Conservation (phyloP, 1,140 invertebrate species). For the Diorhabda sublineata region DNA sequence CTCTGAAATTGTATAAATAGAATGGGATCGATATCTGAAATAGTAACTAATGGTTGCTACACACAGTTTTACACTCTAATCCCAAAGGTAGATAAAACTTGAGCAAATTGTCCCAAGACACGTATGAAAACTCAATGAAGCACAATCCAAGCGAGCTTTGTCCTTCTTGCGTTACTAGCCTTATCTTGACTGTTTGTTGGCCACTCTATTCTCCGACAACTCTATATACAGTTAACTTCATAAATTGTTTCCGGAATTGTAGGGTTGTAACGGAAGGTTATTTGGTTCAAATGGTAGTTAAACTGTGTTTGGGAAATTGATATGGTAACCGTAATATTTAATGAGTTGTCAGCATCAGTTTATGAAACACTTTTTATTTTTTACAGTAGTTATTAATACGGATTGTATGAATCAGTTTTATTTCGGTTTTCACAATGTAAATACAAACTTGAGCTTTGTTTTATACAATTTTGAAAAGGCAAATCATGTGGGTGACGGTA, state of each 20-base stretch:
- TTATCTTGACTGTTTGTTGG: conserved; percentile 2
- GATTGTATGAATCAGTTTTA: too few species aligned
- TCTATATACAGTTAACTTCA: not conserved
- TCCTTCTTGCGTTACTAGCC: not conserved
- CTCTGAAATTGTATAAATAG: too few species aligned
- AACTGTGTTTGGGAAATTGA: not conserved
- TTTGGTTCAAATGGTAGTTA: not conserved
- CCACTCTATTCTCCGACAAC: not conserved
- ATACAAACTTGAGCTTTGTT: too few species aligned
- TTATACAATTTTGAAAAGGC: too few species aligned
- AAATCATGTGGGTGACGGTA: too few species aligned
- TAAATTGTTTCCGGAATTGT: not conserved
- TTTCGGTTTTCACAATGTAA: too few species aligned
- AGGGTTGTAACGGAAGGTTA: not conserved
- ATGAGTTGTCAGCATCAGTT: too few species aligned
- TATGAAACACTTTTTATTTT: too few species aligned
- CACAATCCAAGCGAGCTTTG: not conserved
- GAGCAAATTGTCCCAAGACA: not conserved
- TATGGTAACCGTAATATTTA: too few species aligned
- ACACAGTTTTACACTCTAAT: conserved; percentile 2
- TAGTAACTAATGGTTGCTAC: not conserved
- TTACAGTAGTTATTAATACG: too few species aligned
- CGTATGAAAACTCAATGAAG: not conserved
- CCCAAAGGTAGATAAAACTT: not conserved
- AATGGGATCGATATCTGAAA: not conserved